Base-by-base conservation (phyloP, 1,140 invertebrate genomes). In the Philotrypesis tridentata region DNA sequence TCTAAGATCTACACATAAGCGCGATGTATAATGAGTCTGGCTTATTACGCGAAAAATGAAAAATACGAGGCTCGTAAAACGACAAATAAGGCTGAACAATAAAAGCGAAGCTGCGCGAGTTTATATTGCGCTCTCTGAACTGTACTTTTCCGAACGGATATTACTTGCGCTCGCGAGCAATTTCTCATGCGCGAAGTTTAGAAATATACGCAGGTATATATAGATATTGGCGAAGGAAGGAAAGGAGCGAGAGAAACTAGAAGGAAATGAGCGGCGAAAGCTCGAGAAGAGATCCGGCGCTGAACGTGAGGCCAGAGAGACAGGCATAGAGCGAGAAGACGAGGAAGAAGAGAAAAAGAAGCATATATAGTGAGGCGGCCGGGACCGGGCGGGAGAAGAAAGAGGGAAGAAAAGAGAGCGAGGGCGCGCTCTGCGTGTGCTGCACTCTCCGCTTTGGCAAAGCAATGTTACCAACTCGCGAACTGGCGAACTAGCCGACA, bases 401-500 rank as follows among this genome's bases (percentile, higher is more conserved):
- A 61, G 76, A 65, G 23, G 65, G 72, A 27, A 65, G 74, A 61
- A 78, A 65, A 77, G 68, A 61, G 68, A 31, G 80, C 33, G 61
- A 80, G 73, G 43, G 74, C 55, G 78, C 72, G 77, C 72, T n/a
- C n/a, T n/a, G n/a, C 88, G 86, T 8, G 33, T 87, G 88, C 89
- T 89, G 88, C 88, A 85, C 84, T 86, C 84, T 85, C 79, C 83
- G 87, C 86, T 83, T 87, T 85, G 86, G 83, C 85, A 88, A 89
- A 89, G 89, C 88, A 89, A 89, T 88, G 89, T 89, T 90, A 89
- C 87, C 87, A 88, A 90, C 88, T 90, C 86, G 88, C 89, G 88
- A 90, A 90, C 89, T 90, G 89, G 89, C 88, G 89, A 90, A 90
- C 89, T 90, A 90, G 88, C 89, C 89, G 88, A 90, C 89, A 90